Percentiles rank a stretch among this genome's conserved stretches.
Evolutionary conservation across 2,113 vertebrate species (phyloP).

Genomic region (Platycercus adscitus): DNA sequence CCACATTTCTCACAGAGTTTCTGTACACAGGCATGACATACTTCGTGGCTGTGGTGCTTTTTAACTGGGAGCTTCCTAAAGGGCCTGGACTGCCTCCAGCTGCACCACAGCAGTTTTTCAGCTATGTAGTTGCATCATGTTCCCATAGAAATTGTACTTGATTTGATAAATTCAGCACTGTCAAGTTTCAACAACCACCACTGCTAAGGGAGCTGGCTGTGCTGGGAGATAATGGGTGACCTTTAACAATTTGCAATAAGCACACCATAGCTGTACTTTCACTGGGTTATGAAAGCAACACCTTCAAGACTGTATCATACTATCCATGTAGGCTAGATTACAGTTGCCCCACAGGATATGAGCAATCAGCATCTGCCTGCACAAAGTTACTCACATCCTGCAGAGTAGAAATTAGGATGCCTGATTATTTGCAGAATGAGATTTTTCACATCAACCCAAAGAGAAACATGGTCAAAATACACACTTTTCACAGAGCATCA

Average conservation of each 20-base stretch:
- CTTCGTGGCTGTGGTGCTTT: slow-evolving; percentile 72
- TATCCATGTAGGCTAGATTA: background rate
- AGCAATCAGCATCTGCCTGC: background rate
- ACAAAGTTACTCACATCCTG: background rate
- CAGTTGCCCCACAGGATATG: background rate
- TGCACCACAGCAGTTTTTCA: slow-evolving; percentile 77
- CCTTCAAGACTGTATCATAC: background rate
- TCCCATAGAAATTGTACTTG: slow-evolving; percentile 74
- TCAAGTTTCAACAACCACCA: slow-evolving; percentile 72
- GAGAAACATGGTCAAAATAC: background rate
- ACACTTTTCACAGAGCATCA: background rate
- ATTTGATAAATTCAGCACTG: slow-evolving; percentile 77
- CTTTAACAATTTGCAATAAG: background rate
- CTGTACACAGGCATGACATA: slow-evolving; percentile 37
- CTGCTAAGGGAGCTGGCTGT: slow-evolving; percentile 14
- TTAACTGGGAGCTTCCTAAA: slow-evolving; percentile 53
- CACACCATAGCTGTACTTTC: background rate
- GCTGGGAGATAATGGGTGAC: background rate
- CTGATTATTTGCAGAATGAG: background rate
- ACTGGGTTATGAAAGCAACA: background rate
- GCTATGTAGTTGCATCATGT: slow-evolving; percentile 59
- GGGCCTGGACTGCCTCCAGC: slow-evolving; percentile 75
- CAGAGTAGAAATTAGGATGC: background rate
- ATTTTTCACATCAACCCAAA: background rate
- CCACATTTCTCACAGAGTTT: background rate